These are phyloP conservation scores for Leptosomus discolor DNA, from an alignment of 2,113 vertebrate genomes.

Conservation along the genomic window DNA sequence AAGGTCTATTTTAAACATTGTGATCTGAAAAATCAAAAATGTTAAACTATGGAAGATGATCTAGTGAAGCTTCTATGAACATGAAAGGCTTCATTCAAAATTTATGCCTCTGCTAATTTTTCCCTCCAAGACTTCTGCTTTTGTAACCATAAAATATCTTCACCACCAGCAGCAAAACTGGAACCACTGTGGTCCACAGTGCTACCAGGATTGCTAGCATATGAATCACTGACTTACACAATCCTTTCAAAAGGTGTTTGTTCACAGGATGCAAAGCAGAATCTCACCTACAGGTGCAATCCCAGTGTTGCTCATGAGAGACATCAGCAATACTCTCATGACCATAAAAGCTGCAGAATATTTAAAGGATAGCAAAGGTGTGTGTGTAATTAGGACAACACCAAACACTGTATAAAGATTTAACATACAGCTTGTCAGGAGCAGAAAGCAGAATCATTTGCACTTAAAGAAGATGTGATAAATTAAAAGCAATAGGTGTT, in stretches of 20 bases:
- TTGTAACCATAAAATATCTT: background rate
- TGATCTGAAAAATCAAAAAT: slow-evolving; percentile 50
- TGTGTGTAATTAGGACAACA: background rate
- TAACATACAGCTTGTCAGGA: background rate
- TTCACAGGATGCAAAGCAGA: background rate
- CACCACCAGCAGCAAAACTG: background rate
- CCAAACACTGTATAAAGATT: background rate
- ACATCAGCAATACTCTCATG: background rate
- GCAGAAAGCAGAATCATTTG: background rate
- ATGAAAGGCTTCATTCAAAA: background rate
- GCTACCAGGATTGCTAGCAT: background rate
- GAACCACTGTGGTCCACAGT: background rate
- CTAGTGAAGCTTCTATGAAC: background rate
- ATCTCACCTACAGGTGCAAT: background rate
- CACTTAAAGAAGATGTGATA: background rate
- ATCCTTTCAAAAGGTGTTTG: background rate
- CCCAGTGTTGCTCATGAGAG: background rate
- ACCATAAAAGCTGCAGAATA: background rate
- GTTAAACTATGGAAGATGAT: background rate
- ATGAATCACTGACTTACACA: background rate
- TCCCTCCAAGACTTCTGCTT: background rate
- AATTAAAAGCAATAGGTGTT: background rate
- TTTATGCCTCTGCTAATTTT: background rate
- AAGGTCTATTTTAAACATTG: slow-evolving; percentile 12
- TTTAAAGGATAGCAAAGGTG: background rate